phyloP scores from a whole-genome alignment of 2,797 vertebrate species.

The Alouatta caraya region DNA sequence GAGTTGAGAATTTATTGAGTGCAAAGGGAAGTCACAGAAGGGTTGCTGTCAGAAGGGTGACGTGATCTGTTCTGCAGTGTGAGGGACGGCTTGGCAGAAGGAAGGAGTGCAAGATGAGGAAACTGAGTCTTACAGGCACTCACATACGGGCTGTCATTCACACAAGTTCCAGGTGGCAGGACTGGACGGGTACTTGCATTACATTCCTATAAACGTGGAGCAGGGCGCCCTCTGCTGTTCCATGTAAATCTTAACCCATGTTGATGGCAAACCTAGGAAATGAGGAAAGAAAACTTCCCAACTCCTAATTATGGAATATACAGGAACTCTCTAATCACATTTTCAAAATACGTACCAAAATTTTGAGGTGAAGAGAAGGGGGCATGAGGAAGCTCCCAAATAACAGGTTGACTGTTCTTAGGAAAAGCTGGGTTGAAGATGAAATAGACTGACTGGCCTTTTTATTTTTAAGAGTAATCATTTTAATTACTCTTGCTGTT shows the following conservation, averaged over 20 bases:
- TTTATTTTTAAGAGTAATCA: not conserved
- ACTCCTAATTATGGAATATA: not conserved
- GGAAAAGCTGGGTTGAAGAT: not conserved
- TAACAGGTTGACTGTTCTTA: not conserved
- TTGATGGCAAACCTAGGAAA: not conserved
- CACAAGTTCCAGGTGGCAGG: accelerated
- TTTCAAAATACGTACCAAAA: not conserved
- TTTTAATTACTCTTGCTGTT: not conserved
- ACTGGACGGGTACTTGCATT: accelerated
- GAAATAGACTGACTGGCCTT: not conserved
- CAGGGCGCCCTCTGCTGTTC: constrained; percentile 49
- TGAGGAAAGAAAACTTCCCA: not conserved
- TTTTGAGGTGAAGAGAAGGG: not conserved
- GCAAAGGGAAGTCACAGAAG: not conserved
- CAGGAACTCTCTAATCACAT: not conserved
- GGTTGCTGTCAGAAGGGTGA: not conserved
- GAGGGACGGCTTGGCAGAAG: not conserved
- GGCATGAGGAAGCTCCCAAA: not conserved
- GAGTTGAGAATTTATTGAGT: not conserved
- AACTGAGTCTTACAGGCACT: not conserved
- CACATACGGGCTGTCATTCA: too few species aligned
- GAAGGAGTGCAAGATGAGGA: not conserved
- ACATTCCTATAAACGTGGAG: not conserved
- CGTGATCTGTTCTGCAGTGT: not conserved
- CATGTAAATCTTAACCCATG: not conserved